Base-by-base conservation (phyloP, 2,113 vertebrate species). In the Scytalopus superciliaris region DNA sequence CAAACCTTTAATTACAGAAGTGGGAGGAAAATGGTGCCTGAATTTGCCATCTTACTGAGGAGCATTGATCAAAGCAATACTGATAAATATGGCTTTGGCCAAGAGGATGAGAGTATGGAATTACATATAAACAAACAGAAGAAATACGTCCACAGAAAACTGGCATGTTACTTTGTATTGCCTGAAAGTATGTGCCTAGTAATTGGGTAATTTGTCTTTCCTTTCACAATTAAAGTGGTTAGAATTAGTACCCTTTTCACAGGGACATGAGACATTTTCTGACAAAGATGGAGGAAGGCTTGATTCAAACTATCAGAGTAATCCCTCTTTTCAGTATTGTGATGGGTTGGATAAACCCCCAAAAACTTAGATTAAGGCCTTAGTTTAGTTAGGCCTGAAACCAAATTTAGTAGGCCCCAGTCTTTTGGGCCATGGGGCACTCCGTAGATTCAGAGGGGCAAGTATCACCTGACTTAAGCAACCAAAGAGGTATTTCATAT, bases 151-250 rank as follows among this genome's bases (percentile, higher is more conserved):
- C 17, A 64, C 9, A 50, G 45, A 62, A 23, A 85, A 97, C 97
- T 94, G 97, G 92, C 76, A 95, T 86, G 89, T 96, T 97, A 93
- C 84, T 97, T 87, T 81, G 73, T 93, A 96, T 90, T 90, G 97
- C 95, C 96, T 94, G 40, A 49, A 97, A 97, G 93, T 66, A 52
- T 89, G 84, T 81, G 91, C 89, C 93, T 92, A 94, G 95, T 97
- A 97, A 97, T 96, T 97, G 96, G 92, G 91, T 96, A 97, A 98
- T 98, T 97, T 94, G 86, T 98, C 98, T 98, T 97, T 85, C 69
- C 77, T 96, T 97, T 94, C 89, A 96, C 91, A 97, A 83, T 91
- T 90, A 95, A 69, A 95, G 80, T 66, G 57, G 90, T 96, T 19
- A 84, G 90, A 97, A 97, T 96, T 95, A 97, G 94, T 63, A 96